These are phyloP conservation scores for Trichomalopsis sarcophagae DNA, from an alignment of 1,140 invertebrate genomes.

Conservation along the genomic window DNA sequence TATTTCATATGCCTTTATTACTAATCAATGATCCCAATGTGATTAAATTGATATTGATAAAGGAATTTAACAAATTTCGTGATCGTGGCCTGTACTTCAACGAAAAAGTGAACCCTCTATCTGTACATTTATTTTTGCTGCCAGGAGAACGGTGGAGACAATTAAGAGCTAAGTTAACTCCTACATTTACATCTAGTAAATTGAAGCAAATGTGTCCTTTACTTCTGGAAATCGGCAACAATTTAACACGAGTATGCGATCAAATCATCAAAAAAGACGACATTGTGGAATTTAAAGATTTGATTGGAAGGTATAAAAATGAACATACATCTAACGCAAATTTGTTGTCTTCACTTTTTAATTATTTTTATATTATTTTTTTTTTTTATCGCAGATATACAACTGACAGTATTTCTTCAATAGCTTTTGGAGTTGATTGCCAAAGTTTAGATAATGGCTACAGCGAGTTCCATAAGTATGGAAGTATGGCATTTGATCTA, in stretches of 20 bases:
- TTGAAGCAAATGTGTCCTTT: conserved; percentile 76
- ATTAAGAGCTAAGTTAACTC: conserved; percentile 74
- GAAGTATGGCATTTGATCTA: conserved; percentile 75
- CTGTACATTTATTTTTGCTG: conserved; percentile 74
- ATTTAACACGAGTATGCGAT: conserved; percentile 58
- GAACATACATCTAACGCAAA: too few species aligned
- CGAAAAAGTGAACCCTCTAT: conserved; percentile 74
- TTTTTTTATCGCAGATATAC: background rate
- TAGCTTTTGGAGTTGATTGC: background rate
- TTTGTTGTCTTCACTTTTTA: too few species aligned
- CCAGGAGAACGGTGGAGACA: conserved; percentile 74
- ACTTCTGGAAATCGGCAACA: conserved; percentile 70
- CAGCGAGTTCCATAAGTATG: conserved; percentile 19
- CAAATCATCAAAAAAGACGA: background rate
- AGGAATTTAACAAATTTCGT: conserved; percentile 75
- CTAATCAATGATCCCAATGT: conserved; percentile 73
- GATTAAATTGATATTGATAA: conserved; percentile 72
- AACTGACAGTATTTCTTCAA: background rate
- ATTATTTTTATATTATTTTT: background rate
- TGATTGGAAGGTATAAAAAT: too few species aligned
- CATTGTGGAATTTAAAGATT: conserved; percentile 57
- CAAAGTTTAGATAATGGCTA: background rate
- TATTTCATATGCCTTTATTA: conserved; percentile 71
- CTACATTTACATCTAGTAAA: conserved; percentile 77
- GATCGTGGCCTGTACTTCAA: conserved; percentile 72